Evolutionary conservation across 2,113 vertebrate genomes (phyloP), one percentile per base, ranked within the genome.

Genomic region (Sprattus sprattus): DNA sequence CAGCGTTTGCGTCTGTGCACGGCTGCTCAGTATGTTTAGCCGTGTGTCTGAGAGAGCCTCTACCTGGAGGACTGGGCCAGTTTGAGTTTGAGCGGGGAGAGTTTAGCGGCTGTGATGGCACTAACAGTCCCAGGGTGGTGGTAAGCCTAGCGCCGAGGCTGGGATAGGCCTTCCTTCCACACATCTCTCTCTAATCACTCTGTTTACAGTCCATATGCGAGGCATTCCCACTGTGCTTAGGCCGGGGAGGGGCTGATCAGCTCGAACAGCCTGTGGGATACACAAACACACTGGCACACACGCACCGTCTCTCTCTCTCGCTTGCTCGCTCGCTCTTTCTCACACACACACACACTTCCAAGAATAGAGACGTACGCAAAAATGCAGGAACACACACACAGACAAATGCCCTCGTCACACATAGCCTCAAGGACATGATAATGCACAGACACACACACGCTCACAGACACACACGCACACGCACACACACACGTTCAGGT

Each of bases 191-290:
- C 84, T 95, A 94, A 94, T 95, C 94, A 94, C 93, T 93, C 92
- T 94, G 94, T 94, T 95, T 95, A 94, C 92, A 90, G 92, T 93
- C 94, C 94, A 94, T 94, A 95, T 94, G 94, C 93, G 93, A 94
- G 64, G 92, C 86, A 71, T 86, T 85, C 89, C 87, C 86, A 80
- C 82, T 64, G 85, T 54, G 28, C 82, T 88, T 82, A 45, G 39
- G 47, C 85, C 78, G 92, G 92, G 81, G 57, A 87, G 44, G 80
- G 82, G 64, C 81, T 64, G 81, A 57, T 75, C 64, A n/a, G 32
- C 39, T n/a, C 47, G 60, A 82, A 82, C 6, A 82, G 85, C 60
- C 81, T 71, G 57, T 71, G 32, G 64, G 64, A 82, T 86, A 86
- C 86, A 83, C 89, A 84, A 86, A 32, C 64, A 71, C 64, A 71